A percentile compares a stretch with the other conserved stretches of the same genome.
Conservation (phyloP, 2,797 vertebrate genomes). For the Merluccius polli region DNA sequence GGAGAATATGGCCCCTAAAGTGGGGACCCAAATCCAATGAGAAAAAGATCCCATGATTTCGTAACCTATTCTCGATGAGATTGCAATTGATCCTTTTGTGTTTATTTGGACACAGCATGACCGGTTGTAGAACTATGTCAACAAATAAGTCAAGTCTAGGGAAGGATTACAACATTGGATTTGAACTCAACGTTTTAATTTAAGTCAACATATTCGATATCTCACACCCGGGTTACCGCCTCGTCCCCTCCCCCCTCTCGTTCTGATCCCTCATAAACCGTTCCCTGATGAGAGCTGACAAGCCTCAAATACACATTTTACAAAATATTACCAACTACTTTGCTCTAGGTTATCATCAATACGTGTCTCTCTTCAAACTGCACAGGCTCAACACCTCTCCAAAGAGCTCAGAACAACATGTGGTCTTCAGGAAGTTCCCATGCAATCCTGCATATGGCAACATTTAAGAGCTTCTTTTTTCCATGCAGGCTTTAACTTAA, state of each 20-base stretch:
- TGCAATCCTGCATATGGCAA: slow-evolving; percentile 83
- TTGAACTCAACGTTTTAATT: slow-evolving; percentile 13
- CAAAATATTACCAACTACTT: slow-evolving; percentile 48
- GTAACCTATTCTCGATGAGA: neutral
- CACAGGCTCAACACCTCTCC: slow-evolving; percentile 76
- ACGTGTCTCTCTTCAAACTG: slow-evolving; percentile 56
- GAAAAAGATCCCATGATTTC: neutral
- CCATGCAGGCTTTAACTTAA: slow-evolving; percentile 78
- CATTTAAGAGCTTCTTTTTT: slow-evolving; percentile 81
- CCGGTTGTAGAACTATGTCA: slow-evolving; percentile 21
- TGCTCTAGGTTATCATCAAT: slow-evolving; percentile 48
- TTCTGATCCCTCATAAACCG: slow-evolving; percentile 25
- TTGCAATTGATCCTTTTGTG: neutral
- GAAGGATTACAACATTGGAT: neutral
- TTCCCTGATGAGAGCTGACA: slow-evolving; percentile 33
- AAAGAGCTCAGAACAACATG: slow-evolving; percentile 75
- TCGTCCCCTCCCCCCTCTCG: slow-evolving; percentile 10
- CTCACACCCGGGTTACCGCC: neutral
- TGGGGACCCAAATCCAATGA: neutral
- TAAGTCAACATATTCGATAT: slow-evolving; percentile 25
- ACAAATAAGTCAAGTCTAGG: slow-evolving; percentile 13
- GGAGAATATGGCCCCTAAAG: neutral
- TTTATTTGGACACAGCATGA: slow-evolving; percentile 41
- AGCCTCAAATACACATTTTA: slow-evolving; percentile 42
- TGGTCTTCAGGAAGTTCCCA: slow-evolving; percentile 80